These are phyloP conservation scores for Girardia tigrina DNA, from an alignment of 2,888 invertebrate genomes.

Conservation along the genomic window DNA sequence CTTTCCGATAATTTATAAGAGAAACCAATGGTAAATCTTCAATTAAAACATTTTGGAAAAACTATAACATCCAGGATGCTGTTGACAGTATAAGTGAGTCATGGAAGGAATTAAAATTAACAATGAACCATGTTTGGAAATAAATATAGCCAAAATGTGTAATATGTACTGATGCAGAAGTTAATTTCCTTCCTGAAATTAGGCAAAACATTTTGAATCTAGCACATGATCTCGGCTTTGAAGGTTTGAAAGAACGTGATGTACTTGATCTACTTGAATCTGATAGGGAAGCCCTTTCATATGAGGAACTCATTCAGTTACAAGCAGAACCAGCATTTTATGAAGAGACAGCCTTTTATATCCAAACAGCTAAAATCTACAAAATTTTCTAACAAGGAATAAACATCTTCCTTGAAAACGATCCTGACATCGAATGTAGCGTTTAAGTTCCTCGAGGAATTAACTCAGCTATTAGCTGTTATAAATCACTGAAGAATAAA, in stretches of 20 bases:
- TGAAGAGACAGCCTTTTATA: not conserved
- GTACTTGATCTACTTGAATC: not conserved
- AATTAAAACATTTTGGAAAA: not conserved
- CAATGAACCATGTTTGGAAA: not conserved
- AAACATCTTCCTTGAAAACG: slow-evolving; percentile 15
- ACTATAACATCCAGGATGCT: not conserved
- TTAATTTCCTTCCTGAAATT: not conserved
- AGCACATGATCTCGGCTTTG: slow-evolving; percentile 16
- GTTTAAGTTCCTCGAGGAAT: slow-evolving; percentile 6
- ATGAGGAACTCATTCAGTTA: not conserved
- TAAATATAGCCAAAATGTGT: not conserved
- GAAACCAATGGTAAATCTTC: not conserved
- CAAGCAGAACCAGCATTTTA: not conserved
- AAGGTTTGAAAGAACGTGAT: not conserved
- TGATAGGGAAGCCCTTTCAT: not conserved
- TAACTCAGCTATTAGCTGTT: slow-evolving; percentile 10
- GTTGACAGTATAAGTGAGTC: not conserved
- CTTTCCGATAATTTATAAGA: not conserved
- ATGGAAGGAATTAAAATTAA: not conserved
- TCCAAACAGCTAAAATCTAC: not conserved
- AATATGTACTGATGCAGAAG: not conserved
- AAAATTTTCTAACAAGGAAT: slow-evolving; percentile 12
- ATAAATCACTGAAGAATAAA: not conserved
- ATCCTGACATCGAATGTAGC: not conserved
- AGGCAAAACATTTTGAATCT: not conserved